Conservation (phyloP, 2,888 invertebrate species). For the Linnaemya tessellans region DNA sequence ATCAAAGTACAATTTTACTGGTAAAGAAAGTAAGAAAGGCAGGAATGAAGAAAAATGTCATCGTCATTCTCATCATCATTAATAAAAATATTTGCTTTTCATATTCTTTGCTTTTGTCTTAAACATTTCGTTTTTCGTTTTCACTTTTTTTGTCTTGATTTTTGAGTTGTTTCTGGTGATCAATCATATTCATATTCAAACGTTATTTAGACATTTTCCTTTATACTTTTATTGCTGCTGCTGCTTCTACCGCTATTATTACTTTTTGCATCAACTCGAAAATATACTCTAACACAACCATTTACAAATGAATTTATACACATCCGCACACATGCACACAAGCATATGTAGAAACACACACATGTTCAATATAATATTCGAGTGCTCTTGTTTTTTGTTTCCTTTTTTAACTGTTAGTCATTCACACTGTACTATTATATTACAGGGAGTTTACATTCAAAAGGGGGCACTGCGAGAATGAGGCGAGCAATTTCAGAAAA, state of each 20-base stretch:
- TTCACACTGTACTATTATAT: constrained; percentile 24
- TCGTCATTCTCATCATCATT: constrained; percentile 61
- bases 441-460: background rate
- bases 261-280: constrained; percentile 16
- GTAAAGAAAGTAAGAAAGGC: background rate
- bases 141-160: constrained; percentile 25
- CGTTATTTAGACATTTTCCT: constrained; percentile 53
- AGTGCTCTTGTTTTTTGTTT: constrained; percentile 27
- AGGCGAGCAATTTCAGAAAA: background rate
- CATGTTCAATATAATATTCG: background rate
- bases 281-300: background rate
- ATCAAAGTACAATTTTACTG: constrained; percentile 38
- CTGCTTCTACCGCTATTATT: background rate
- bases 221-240: constrained; percentile 4
- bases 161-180: constrained; percentile 43
- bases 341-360: background rate
- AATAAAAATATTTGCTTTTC: constrained; percentile 66
- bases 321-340: background rate
- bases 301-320: too few relatives aligned
- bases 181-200: constrained; percentile 71
- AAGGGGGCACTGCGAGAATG: background rate
- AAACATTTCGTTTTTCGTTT: constrained; percentile 17
- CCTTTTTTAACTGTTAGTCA: constrained; percentile 4
- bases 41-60: constrained; percentile 12
- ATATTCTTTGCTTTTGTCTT: constrained; percentile 38